Base-by-base conservation (phyloP, 2,888 invertebrate genomes). In the Barypeithes pellucidus region DNA sequence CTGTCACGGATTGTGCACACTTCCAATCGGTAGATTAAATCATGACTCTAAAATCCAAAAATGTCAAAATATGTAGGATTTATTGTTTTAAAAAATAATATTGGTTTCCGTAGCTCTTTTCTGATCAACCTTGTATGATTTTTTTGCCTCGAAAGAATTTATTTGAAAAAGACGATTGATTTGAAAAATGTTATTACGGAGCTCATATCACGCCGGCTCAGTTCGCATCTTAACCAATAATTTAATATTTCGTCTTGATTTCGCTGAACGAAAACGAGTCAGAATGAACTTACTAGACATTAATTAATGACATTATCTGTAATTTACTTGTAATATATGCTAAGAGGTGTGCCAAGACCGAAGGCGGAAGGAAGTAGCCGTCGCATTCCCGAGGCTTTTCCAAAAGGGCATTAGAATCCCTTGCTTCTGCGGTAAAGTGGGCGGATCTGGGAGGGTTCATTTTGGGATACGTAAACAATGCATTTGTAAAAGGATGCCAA, bases 221-320 rank as follows among this genome's bases (percentile, higher is more conserved):
- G n/a, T n/a, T n/a, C n/a, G n/a, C n/a, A 4, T 52, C 22, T 18
- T n/a, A 20, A 54, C 20, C 29, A 24, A 5, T 9, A 24, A 24
- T 24, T 5, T n/a, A 20, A 52, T 9, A 2, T 36, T 39, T 39
- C 3, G 2, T 39, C 39, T n/a, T 39, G 12, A 39, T 5, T 39
- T 9, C 12, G 39, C 8, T 1, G 12, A 39, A 39, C 8, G 39
- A 39, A 39, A 39, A 12, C 12, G n/a, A 4, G 1, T n/a, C 4
- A 39, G 39, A n/a, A 5, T 29, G 9, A 29, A 29, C 12, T 39
- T 8, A 39, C 12, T 29, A 39, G 39, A 39, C 39, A n/a, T 1
- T 39, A 39, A 39, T 39, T 39, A 39, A 39, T 39, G 39, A 39
- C n/a, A 39, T 39, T 39, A n/a, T n/a, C n/a, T 39, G 39, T 39